phyloP scores from a whole-genome alignment of 2,888 invertebrate species.

The Eulithis prunata region DNA sequence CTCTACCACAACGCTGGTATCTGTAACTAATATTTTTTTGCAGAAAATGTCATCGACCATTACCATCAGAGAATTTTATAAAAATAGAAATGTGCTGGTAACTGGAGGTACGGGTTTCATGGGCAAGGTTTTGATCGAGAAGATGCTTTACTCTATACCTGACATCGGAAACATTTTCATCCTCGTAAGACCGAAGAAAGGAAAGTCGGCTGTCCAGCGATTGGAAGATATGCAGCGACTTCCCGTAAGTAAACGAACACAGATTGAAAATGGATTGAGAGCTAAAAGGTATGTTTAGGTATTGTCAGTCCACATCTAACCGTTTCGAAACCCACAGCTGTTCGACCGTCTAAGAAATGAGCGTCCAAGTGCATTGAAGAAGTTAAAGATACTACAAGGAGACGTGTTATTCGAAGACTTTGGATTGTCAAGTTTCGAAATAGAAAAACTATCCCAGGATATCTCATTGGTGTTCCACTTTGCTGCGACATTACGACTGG shows the following conservation, averaged over 20 bases:
- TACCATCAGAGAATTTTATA: conserved; percentile 84
- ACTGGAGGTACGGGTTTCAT: conserved; percentile 87
- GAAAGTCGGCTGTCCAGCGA: conserved; percentile 83
- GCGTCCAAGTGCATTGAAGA: conserved; percentile 87
- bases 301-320: no score
- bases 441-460: conserved; percentile 85
- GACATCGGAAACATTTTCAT: conserved; percentile 85
- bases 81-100: conserved; percentile 82
- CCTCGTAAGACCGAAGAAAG: conserved; percentile 86
- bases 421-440: conserved; percentile 86
- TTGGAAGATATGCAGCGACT: conserved; percentile 86
- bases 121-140: conserved; percentile 87
- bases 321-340: conserved; percentile 75
- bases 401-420: conserved; percentile 87
- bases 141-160: conserved; percentile 85
- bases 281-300: no score
- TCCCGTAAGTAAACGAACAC: conserved; percentile 74
- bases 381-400: conserved; percentile 90
- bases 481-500: conserved; percentile 95
- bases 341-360: conserved; percentile 87
- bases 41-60: conserved; percentile 64
- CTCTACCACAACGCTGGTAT: no score
- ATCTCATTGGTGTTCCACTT: conserved; percentile 94
- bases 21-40: no score
- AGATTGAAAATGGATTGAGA: no score